A percentile compares a stretch with the other conserved stretches of the same genome.
These are phyloP conservation scores for Drosophila eugracilis DNA, from an alignment of 1,140 invertebrate genomes.

Conservation along the genomic window DNA sequence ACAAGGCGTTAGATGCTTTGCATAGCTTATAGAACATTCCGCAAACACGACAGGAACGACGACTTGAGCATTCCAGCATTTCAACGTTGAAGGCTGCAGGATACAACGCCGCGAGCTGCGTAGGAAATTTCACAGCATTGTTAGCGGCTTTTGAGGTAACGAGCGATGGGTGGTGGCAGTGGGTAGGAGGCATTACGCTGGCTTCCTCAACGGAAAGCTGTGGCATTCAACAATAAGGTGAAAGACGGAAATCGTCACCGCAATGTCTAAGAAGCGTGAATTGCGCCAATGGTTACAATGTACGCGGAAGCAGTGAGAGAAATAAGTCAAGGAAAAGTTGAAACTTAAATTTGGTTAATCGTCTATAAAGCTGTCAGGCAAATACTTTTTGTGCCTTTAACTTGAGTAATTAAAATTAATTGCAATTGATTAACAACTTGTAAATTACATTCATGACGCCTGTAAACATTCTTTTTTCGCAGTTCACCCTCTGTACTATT, in stretches of 20 bases:
- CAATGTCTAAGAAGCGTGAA: conserved; percentile 72
- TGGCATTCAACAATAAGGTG: conserved; percentile 24
- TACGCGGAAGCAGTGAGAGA: conserved; percentile 24
- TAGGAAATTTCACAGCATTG: conserved; percentile 51
- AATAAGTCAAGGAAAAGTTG: too few species aligned
- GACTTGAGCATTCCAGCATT: neutral
- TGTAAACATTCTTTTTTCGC: neutral
- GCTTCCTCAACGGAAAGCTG: neutral
- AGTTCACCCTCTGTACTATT: neutral
- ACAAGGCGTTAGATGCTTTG: conserved; percentile 66
- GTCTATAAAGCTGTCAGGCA: too few species aligned
- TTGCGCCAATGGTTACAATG: conserved; percentile 54
- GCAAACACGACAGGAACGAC: conserved; percentile 56
- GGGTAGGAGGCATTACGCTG: neutral
- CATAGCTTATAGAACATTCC: conserved; percentile 64
- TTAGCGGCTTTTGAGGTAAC: conserved; percentile 54
- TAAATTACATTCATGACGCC: neutral
- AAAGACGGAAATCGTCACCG: conserved; percentile 55
- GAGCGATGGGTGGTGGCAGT: conserved; percentile 5
- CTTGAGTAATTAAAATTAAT: too few species aligned
- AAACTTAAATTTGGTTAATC: too few species aligned
- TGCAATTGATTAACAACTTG: neutral
- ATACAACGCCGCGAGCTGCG: conserved; percentile 45
- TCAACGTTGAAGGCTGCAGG: conserved; percentile 19
- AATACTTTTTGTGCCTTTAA: too few species aligned